Percentiles rank a stretch among this genome's conserved stretches.
phyloP scores from a whole-genome alignment of 2,113 vertebrate species.

The Oreochromis tanganicae region DNA sequence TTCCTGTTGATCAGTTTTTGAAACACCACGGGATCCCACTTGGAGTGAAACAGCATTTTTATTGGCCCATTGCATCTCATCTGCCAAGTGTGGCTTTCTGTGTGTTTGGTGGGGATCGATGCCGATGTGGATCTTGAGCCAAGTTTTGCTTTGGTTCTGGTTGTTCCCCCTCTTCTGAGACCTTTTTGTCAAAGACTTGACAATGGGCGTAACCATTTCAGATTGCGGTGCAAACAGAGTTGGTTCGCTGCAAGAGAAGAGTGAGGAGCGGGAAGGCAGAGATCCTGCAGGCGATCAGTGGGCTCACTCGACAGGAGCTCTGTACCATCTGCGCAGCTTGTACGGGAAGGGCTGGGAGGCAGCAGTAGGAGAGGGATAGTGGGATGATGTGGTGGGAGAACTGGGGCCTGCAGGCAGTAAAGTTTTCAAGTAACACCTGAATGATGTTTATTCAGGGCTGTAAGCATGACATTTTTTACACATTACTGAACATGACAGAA shows the following conservation, averaged over 20 bases:
- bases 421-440: neutral
- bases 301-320: constrained; percentile 1
- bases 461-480: neutral
- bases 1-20: neutral
- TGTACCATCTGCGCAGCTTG: constrained; percentile 12
- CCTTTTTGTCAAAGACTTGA: constrained; percentile 1
- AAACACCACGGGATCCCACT: neutral
- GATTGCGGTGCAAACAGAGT: constrained; percentile 21
- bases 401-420: neutral
- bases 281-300: neutral
- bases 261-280: constrained; percentile 6
- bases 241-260: neutral
- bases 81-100: neutral
- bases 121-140: neutral
- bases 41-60: neutral
- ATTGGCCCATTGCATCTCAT: neutral
- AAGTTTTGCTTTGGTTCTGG: constrained; percentile 30
- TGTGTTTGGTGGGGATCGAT: neutral
- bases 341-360: neutral
- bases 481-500: neutral
- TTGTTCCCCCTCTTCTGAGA: neutral
- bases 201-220: neutral
- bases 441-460: neutral
- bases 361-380: neutral
- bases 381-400: neutral